Conservation (phyloP, 2,888 invertebrate genomes). For the Leptopilina myrica region DNA sequence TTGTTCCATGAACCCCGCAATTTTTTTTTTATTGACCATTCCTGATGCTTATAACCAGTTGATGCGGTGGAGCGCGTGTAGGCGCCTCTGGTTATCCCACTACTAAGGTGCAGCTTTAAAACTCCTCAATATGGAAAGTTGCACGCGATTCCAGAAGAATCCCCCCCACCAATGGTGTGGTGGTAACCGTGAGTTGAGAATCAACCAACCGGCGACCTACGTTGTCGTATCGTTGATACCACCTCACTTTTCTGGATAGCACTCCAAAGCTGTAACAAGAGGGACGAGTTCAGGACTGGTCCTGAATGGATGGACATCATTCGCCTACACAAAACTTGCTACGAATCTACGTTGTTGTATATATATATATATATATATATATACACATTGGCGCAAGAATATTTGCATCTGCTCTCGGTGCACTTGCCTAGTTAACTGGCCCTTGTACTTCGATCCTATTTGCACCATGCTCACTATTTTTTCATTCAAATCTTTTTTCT, state of each 20-base stretch:
- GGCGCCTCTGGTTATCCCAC: constrained; percentile 70
- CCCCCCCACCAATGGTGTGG: constrained; percentile 57
- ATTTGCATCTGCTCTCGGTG: constrained; percentile 65
- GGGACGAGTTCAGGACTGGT: constrained; percentile 57
- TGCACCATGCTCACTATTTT: constrained; percentile 6
- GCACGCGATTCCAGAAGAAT: constrained; percentile 62
- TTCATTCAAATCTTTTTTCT: neutral
- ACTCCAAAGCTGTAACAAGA: constrained; percentile 3
- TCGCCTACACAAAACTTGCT: constrained; percentile 65
- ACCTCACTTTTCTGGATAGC: constrained; percentile 34
- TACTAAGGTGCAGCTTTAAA: constrained; percentile 67
- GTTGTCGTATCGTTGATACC: constrained; percentile 30
- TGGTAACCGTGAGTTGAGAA: constrained; percentile 45
- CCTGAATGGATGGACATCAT: constrained; percentile 66
- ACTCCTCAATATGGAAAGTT: constrained; percentile 71
- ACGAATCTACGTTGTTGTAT: constrained; percentile 52
- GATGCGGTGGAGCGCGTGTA: constrained; percentile 64
- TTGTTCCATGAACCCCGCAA: constrained; percentile 41
- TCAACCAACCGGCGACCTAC: constrained; percentile 29
- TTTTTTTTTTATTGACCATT: constrained; percentile 62
- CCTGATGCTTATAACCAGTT: constrained; percentile 58
- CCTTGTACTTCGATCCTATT: constrained; percentile 36
- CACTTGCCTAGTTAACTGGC: constrained; percentile 34
- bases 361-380: too few species aligned
- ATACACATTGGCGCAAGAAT: constrained; percentile 61